These are phyloP conservation scores for Trematomus loennbergii DNA, from an alignment of 2,113 vertebrate species.

Conservation along the genomic window DNA sequence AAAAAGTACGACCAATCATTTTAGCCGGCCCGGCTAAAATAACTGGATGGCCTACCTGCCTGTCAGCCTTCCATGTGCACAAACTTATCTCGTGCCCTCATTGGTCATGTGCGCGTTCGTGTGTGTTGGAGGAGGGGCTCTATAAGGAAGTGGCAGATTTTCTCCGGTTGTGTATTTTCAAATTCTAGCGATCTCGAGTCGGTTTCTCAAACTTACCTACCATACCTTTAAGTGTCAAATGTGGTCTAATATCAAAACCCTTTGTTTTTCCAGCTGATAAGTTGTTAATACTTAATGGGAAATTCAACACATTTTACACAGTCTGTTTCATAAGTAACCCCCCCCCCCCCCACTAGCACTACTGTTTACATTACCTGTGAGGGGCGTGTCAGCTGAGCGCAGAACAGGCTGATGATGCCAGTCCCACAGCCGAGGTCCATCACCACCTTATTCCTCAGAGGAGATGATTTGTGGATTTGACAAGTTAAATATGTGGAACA, in stretches of 20 bases:
- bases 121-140: too few species aligned
- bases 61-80: too few species aligned
- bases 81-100: too few species aligned
- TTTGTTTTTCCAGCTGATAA: neutral
- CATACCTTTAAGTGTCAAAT: too few species aligned
- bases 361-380: conserved; percentile 73
- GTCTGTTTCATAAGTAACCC: neutral
- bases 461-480: neutral
- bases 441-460: conserved; percentile 83
- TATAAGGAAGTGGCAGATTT: too few species aligned
- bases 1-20: too few species aligned
- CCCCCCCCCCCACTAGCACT: neutral
- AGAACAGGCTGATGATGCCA: conserved; percentile 88
- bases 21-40: too few species aligned
- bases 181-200: too few species aligned
- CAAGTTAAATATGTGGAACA: neutral
- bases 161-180: too few species aligned
- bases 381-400: conserved; percentile 82
- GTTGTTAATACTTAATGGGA: neutral
- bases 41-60: too few species aligned
- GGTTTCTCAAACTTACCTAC: too few species aligned
- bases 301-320: neutral
- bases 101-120: too few species aligned
- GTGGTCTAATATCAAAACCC: neutral
- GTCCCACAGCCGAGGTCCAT: conserved; percentile 88